These are phyloP conservation scores for Strigamia maritima DNA, from an alignment of 2,888 invertebrate species.

Conservation along the genomic window DNA sequence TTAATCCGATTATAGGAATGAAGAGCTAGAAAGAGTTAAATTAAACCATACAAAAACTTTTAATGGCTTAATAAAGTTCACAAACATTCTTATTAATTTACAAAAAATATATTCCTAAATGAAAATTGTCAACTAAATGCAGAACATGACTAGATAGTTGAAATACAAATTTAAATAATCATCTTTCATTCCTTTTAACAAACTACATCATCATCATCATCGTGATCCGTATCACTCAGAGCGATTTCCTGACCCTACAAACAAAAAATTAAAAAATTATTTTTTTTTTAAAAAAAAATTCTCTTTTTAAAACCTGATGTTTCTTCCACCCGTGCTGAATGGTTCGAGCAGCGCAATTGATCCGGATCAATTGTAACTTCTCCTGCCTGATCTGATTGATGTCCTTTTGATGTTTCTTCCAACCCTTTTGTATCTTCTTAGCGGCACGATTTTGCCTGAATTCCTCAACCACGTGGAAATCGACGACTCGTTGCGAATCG, in stretches of 20 bases:
- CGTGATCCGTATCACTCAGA: neutral
- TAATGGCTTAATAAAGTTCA: too few relatives aligned
- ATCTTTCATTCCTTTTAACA: neutral
- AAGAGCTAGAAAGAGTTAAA: too few relatives aligned
- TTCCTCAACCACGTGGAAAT: neutral
- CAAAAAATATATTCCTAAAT: neutral
- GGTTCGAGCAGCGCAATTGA: neutral
- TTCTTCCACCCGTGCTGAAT: neutral
- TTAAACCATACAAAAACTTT: too few relatives aligned
- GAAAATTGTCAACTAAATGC: neutral
- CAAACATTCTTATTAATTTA: neutral
- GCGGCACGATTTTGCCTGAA: slow-evolving; percentile 29
- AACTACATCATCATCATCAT: neutral
- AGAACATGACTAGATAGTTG: neutral
- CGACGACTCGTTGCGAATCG: neutral
- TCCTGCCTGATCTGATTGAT: too few relatives aligned
- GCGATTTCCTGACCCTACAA: neutral
- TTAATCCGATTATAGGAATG: too few relatives aligned
- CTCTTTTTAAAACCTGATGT: neutral
- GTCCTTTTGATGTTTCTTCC: slow-evolving; percentile 15
- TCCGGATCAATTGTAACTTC: too few relatives aligned
- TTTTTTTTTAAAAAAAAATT: neutral
- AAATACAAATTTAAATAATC: too few relatives aligned
- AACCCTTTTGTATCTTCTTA: slow-evolving; percentile 6
- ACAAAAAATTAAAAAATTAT: neutral